Conservation (phyloP, 2,113 vertebrate species). For the Pogonocichla stellata region DNA sequence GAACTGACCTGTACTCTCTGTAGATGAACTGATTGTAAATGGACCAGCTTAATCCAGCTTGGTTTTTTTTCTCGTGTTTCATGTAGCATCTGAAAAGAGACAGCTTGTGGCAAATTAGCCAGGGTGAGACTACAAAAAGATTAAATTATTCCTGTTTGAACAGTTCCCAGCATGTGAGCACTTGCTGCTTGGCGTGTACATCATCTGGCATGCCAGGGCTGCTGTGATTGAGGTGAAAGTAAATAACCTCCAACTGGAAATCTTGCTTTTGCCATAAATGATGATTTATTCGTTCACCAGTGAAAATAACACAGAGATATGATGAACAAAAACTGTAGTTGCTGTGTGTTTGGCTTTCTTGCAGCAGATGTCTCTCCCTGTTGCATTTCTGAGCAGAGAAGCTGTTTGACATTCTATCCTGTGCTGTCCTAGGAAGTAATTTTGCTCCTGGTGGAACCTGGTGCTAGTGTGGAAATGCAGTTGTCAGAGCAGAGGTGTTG, state of each 20-base stretch:
- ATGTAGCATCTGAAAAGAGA: slow-evolving; percentile 26
- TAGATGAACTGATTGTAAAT: not conserved
- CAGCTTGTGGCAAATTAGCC: slow-evolving; percentile 39
- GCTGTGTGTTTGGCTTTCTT: not conserved
- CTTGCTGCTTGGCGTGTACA: slow-evolving; percentile 42
- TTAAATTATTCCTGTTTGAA: slow-evolving; percentile 59
- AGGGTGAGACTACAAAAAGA: slow-evolving; percentile 9
- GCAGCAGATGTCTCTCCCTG: not conserved
- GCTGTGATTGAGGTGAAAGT: slow-evolving; percentile 4
- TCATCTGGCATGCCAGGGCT: slow-evolving; percentile 18
- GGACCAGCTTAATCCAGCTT: not conserved
- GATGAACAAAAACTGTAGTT: not conserved
- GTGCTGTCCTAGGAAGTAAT: not conserved
- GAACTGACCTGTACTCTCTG: not conserved
- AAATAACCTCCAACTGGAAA: slow-evolving; percentile 12
- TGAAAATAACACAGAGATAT: not conserved
- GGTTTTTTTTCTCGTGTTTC: not conserved
- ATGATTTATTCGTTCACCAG: not conserved
- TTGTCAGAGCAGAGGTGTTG: not conserved
- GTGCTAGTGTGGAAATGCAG: not conserved
- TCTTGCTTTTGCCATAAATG: not conserved
- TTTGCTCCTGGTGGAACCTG: not conserved
- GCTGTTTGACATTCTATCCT: not conserved
- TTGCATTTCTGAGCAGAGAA: not conserved
- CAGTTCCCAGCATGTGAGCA: slow-evolving; percentile 25